Percentiles rank a stretch among this genome's conserved stretches.
These are phyloP conservation scores for Drosophila setifemur DNA, from an alignment of 1,140 invertebrate genomes.

Conservation along the genomic window DNA sequence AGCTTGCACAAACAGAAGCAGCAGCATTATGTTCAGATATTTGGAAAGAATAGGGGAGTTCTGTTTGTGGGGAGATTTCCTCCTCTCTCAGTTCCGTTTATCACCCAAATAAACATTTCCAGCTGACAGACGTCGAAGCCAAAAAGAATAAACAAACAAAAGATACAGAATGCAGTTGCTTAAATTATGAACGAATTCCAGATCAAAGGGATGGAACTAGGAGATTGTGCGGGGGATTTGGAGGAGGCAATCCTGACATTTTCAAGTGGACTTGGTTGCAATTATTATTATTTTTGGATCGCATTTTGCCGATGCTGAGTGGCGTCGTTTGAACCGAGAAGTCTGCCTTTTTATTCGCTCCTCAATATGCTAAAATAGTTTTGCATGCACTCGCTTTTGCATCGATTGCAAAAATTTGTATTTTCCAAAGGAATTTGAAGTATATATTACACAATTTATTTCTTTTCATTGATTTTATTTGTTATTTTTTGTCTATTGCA, in stretches of 20 bases:
- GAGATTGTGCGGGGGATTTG: background rate
- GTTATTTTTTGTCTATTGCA: slow-evolving; percentile 20
- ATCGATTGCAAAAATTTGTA: slow-evolving; percentile 11
- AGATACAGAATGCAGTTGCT: slow-evolving; percentile 39
- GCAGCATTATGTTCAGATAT: background rate
- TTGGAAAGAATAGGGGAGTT: background rate
- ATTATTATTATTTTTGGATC: slow-evolving; percentile 40
- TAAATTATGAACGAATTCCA: slow-evolving; percentile 40
- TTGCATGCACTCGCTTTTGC: slow-evolving; percentile 11
- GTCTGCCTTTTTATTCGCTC: slow-evolving; percentile 36
- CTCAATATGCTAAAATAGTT: slow-evolving; percentile 35
- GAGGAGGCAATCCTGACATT: slow-evolving; percentile 34
- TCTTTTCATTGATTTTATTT: background rate
- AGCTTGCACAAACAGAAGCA: slow-evolving; percentile 20
- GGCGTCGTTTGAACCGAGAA: slow-evolving; percentile 3
- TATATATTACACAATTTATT: slow-evolving; percentile 1
- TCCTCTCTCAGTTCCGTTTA: slow-evolving; percentile 5
- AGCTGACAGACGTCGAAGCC: slow-evolving; percentile 39
- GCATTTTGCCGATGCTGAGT: slow-evolving; percentile 30
- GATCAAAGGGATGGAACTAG: slow-evolving; percentile 29
- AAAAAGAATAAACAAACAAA: slow-evolving; percentile 44
- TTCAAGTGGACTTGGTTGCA: slow-evolving; percentile 37
- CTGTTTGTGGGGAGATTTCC: background rate
- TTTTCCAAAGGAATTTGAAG: background rate
- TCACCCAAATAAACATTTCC: slow-evolving; percentile 36